Evolutionary conservation across 2,888 invertebrate genomes (phyloP).

Genomic region (Coenonympha glycerion): DNA sequence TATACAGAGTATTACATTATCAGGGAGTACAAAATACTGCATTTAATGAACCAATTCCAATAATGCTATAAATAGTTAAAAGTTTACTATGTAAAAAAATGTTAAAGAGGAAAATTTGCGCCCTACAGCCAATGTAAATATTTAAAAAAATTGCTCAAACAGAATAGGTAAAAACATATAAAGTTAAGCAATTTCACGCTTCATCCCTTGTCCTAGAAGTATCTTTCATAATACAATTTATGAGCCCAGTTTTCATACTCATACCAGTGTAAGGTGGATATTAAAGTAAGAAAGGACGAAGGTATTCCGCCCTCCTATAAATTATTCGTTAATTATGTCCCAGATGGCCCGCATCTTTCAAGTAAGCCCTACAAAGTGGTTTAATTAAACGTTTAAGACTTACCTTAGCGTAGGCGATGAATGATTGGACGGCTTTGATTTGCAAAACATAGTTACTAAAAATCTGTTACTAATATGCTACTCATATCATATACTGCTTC

Average conservation of each 20-base stretch:
- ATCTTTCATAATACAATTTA: slow-evolving; percentile 5
- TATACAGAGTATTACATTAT: too few relatives aligned
- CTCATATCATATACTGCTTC: too few relatives aligned
- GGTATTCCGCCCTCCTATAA: slow-evolving; percentile 21
- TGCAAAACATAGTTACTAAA: background rate
- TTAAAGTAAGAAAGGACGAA: slow-evolving; percentile 19
- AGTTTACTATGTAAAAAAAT: too few relatives aligned
- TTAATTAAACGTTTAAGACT: slow-evolving; percentile 26
- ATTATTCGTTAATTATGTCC: slow-evolving; percentile 28
- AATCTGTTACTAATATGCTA: background rate
- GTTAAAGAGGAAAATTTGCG: too few relatives aligned
- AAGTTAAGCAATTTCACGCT: too few relatives aligned
- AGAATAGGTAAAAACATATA: too few relatives aligned
- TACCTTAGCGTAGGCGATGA: slow-evolving; percentile 13
- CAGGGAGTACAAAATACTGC: too few relatives aligned
- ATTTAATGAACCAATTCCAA: too few relatives aligned
- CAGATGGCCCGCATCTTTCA: slow-evolving; percentile 23
- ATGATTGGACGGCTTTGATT: slow-evolving; percentile 9
- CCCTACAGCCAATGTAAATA: too few relatives aligned
- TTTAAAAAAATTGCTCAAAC: too few relatives aligned
- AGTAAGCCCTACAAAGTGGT: slow-evolving; percentile 19
- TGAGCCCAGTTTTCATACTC: slow-evolving; percentile 16
- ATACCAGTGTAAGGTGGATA: slow-evolving; percentile 12
- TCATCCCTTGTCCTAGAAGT: background rate
- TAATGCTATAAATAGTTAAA: too few relatives aligned